These are phyloP conservation scores for Microvelia longipes DNA, from an alignment of 1,140 invertebrate species.

Conservation along the genomic window DNA sequence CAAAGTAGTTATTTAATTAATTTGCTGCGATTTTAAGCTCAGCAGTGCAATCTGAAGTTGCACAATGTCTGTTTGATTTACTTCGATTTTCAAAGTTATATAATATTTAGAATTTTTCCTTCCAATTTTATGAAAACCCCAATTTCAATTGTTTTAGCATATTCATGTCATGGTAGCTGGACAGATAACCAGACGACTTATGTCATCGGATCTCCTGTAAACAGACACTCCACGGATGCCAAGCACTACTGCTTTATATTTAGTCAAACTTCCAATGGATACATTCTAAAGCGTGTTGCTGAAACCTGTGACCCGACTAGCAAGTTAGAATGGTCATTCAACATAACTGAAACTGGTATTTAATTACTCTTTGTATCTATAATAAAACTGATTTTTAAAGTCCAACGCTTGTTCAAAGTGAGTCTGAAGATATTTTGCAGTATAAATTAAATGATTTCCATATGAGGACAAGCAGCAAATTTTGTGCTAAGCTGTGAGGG, in stretches of 20 bases:
- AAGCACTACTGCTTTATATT: conserved; percentile 31
- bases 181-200: conserved; percentile 47
- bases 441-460: too few species aligned
- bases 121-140: too few species aligned
- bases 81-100: too few species aligned
- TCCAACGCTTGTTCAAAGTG: too few species aligned
- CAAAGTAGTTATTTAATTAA: too few species aligned
- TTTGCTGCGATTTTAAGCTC: too few species aligned
- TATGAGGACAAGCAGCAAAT: too few species aligned
- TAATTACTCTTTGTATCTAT: neutral
- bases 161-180: conserved; percentile 50
- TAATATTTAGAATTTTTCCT: too few species aligned
- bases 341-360: conserved; percentile 18
- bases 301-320: conserved; percentile 14
- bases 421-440: too few species aligned
- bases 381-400: neutral
- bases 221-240: conserved; percentile 28
- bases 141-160: conserved; percentile 40
- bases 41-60: too few species aligned
- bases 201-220: conserved; percentile 40
- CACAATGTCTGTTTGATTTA: too few species aligned
- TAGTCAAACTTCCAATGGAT: conserved; percentile 7
- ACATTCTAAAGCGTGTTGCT: conserved; percentile 14
- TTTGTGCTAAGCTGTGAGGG: too few species aligned
- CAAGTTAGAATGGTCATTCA: conserved; percentile 14